Evolutionary conservation across 2,113 vertebrate genomes (phyloP).

Genomic region (Ctenomys sociabilis): DNA sequence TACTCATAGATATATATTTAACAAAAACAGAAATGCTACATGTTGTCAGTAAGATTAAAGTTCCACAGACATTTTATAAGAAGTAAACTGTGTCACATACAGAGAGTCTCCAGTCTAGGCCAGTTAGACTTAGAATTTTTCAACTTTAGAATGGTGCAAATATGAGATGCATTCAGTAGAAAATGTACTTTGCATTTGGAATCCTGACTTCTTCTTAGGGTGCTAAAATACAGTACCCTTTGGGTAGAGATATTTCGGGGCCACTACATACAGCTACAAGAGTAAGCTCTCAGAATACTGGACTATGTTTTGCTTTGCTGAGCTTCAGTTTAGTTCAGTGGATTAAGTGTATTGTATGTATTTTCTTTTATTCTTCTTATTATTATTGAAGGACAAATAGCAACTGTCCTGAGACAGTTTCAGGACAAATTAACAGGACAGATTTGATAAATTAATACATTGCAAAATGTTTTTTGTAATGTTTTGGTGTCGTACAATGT

Average conservation of each 20-base stretch:
- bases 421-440: too few relatives aligned
- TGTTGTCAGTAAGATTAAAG: conserved; percentile 8
- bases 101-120: too few relatives aligned
- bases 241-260: neutral
- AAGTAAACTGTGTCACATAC: neutral
- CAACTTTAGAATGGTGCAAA: neutral
- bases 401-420: too few relatives aligned
- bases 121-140: neutral
- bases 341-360: neutral
- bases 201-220: neutral
- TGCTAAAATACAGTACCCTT: fast-evolving
- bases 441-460: too few relatives aligned
- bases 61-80: neutral
- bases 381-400: too few relatives aligned
- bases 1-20: neutral
- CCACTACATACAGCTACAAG: neutral
- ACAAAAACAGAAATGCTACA: neutral
- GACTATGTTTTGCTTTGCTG: neutral
- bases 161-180: too few relatives aligned
- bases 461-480: too few relatives aligned
- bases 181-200: neutral
- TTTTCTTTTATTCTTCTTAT: neutral
- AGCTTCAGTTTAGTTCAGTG: neutral
- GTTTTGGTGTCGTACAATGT: too few relatives aligned
- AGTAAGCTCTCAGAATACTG: neutral